Percentiles rank a stretch among this genome's conserved stretches.
Conservation (phyloP, 2,888 invertebrate species). For the Caenorhabditis sp. region DNA sequence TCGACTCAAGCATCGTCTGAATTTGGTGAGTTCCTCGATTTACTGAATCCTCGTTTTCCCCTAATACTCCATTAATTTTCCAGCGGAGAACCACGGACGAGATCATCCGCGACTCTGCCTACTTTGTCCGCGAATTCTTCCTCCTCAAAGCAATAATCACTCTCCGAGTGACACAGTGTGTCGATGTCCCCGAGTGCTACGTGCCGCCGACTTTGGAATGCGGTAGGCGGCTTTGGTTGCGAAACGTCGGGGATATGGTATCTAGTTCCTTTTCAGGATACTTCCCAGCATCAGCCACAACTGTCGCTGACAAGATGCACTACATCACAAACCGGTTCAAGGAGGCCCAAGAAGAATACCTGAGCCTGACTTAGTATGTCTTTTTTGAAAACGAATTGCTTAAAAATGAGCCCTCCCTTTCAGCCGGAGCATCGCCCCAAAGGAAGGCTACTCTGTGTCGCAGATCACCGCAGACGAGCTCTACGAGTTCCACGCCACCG, state of each 20-base stretch:
- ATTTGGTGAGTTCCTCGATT: too few species aligned
- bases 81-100: constrained; percentile 25
- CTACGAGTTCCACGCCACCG: constrained; percentile 14
- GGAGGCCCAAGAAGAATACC: constrained; percentile 27
- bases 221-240: too few species aligned
- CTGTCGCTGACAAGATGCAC: neutral
- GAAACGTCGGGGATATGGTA: too few species aligned
- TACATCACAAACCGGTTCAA: constrained; percentile 7
- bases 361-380: constrained; percentile 24
- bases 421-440: constrained; percentile 20
- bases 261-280: too few species aligned
- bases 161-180: neutral
- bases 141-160: constrained; percentile 5
- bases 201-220: constrained; percentile 32
- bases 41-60: too few species aligned
- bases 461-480: neutral
- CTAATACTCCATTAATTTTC: neutral
- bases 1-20: too few species aligned
- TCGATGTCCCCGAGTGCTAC: constrained; percentile 14
- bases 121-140: constrained; percentile 28
- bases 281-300: constrained; percentile 12
- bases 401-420: neutral
- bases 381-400: neutral
- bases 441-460: neutral
- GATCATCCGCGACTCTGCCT: constrained; percentile 12